Percentiles rank a stretch among this genome's conserved stretches.
Evolutionary conservation across 92 coral and sea anemone species (phyloP).

Genomic region (Epizoanthus fatuus): DNA sequence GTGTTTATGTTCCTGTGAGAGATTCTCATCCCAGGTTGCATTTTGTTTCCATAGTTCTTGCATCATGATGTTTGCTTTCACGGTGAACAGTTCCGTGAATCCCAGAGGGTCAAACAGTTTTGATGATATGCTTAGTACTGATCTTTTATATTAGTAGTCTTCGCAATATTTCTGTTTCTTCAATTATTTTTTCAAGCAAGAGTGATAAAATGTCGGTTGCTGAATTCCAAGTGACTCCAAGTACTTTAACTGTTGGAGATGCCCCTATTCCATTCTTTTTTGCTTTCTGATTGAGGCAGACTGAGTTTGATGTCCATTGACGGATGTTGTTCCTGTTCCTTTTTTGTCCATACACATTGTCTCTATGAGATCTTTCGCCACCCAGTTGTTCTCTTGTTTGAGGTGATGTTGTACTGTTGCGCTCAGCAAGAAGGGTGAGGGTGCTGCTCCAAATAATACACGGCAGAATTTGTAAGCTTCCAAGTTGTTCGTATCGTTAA

Average conservation of each 20-base stretch:
- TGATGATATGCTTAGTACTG: slow-evolving; percentile 31
- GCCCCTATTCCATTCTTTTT: slow-evolving; percentile 18
- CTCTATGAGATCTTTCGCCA: not conserved
- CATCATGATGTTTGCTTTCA: slow-evolving; percentile 54
- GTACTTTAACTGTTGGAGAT: slow-evolving; percentile 31
- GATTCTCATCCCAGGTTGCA: slow-evolving; percentile 45
- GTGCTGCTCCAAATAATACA: slow-evolving; percentile 70
- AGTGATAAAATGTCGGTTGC: slow-evolving; percentile 32
- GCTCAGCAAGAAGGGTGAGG: slow-evolving; percentile 57
- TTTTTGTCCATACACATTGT: no score
- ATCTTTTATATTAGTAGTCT: slow-evolving; percentile 39
- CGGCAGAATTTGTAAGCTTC: slow-evolving; percentile 56
- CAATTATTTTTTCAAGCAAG: slow-evolving; percentile 16
- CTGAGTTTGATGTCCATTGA: slow-evolving; percentile 52
- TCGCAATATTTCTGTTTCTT: slow-evolving; percentile 25
- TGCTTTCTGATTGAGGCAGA: slow-evolving; percentile 10
- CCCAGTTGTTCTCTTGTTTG: slow-evolving; percentile 13
- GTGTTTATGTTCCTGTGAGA: slow-evolving; percentile 23
- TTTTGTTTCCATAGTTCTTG: slow-evolving; percentile 50
- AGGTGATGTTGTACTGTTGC: slow-evolving; percentile 58
- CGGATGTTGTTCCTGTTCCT: no score
- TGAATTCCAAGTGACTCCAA: slow-evolving; percentile 44
- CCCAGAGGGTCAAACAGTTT: slow-evolving; percentile 53
- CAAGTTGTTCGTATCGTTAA: slow-evolving; percentile 46
- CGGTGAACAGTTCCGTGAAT: slow-evolving; percentile 24